phyloP scores from a whole-genome alignment of 2,888 invertebrate species.

The Acanthosoma haemorrhoidale region DNA sequence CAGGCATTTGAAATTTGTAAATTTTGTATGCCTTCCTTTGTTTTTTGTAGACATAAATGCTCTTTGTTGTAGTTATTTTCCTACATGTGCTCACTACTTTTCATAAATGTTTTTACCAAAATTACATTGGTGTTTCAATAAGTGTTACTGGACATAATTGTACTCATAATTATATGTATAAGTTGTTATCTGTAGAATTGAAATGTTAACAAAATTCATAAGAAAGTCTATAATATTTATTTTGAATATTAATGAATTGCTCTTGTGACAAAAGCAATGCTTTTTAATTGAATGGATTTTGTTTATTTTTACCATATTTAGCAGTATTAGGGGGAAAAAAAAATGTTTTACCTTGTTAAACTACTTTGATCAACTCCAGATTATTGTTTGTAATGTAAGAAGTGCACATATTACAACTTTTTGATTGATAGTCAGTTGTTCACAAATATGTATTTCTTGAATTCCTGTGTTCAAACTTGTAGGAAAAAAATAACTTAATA shows the following conservation, averaged over 20 bases:
- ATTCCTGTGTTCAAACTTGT: not conserved
- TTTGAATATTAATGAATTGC: not conserved
- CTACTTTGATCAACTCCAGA: no score
- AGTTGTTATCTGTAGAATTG: not conserved
- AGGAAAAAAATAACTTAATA: not conserved
- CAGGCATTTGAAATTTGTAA: slow-evolving; percentile 29
- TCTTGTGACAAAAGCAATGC: no score
- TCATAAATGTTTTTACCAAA: not conserved
- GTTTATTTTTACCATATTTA: no score
- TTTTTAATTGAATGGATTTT: no score
- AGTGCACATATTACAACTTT: no score
- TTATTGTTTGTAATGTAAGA: no score
- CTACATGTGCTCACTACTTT: slow-evolving; percentile 11
- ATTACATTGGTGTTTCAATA: not conserved
- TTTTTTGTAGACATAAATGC: slow-evolving; percentile 10
- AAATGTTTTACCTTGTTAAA: no score
- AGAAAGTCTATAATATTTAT: not conserved
- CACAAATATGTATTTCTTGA: not conserved
- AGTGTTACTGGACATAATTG: not conserved
- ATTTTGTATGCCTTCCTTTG: slow-evolving; percentile 22
- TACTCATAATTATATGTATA: slow-evolving; percentile 5
- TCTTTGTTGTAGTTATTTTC: slow-evolving; percentile 22
- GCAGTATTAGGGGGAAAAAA: no score
- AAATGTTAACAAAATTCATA: not conserved
- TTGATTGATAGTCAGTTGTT: no score